Conservation (phyloP, 2,113 vertebrate genomes). For the Istiophorus platypterus region DNA sequence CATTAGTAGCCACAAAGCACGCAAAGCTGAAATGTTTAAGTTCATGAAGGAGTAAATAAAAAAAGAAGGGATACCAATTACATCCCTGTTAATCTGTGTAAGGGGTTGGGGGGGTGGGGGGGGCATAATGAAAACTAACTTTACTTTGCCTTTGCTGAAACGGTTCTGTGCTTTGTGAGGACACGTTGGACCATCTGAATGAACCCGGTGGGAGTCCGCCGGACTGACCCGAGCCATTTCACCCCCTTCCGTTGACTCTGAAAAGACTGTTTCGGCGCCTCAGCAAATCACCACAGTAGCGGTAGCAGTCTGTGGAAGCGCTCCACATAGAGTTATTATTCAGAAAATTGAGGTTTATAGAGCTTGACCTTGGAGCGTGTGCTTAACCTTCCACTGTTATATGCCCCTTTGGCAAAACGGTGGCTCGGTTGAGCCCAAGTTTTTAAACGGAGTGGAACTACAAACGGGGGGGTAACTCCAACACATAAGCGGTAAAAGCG, state of each 20-base stretch:
- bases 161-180: constrained; percentile 1
- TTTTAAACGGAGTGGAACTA: constrained; percentile 43
- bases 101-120: no score
- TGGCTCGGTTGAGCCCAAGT: constrained; percentile 20
- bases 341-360: constrained; percentile 48
- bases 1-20: constrained; percentile 50
- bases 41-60: background rate
- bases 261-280: background rate
- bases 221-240: constrained; percentile 5
- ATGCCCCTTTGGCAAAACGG: constrained; percentile 27
- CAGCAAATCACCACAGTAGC: background rate
- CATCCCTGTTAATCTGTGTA: background rate
- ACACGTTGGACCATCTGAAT: constrained; percentile 5
- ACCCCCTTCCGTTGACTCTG: constrained; percentile 3
- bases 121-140: background rate
- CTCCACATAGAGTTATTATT: constrained; percentile 35
- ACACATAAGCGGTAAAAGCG: background rate
- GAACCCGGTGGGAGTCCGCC: constrained; percentile 3
- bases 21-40: constrained; percentile 34
- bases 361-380: constrained; percentile 51
- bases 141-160: constrained; percentile 9
- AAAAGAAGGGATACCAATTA: background rate
- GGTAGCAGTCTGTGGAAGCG: background rate
- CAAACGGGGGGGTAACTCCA: constrained; percentile 33
- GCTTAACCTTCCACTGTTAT: constrained; percentile 29